phyloP scores from a whole-genome alignment of 2,797 vertebrate genomes.

The Aphelocoma californica region DNA sequence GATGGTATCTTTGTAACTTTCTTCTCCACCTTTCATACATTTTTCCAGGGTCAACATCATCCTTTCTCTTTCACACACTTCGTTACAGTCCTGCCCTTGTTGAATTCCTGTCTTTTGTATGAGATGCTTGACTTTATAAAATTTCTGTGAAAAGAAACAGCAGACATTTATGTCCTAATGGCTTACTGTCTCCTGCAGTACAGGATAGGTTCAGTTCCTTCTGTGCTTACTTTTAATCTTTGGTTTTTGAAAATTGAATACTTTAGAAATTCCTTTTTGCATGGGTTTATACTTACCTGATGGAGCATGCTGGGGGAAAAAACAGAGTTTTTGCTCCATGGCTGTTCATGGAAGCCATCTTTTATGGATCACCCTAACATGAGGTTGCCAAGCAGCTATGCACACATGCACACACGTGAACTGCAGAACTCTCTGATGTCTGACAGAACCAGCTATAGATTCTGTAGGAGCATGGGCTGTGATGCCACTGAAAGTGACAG shows the following conservation, averaged over 20 bases:
- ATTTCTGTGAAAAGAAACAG: background rate
- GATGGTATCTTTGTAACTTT: background rate
- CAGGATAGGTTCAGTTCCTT: background rate
- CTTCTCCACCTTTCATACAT: background rate
- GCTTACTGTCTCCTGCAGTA: background rate
- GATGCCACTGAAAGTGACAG: background rate
- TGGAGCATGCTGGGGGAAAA: background rate
- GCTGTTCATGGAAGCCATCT: background rate
- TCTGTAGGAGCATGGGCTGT: background rate
- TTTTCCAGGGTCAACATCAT: background rate
- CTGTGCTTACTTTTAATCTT: background rate
- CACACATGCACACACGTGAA: background rate
- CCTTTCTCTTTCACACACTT: background rate
- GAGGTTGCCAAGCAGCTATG: background rate
- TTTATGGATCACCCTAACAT: background rate
- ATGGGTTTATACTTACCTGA: background rate
- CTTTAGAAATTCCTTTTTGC: background rate
- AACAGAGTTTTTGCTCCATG: background rate
- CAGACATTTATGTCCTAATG: background rate
- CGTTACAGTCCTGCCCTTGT: background rate
- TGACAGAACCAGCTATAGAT: background rate
- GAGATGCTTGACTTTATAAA: background rate
- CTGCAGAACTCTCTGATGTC: background rate
- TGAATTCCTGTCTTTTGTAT: background rate
- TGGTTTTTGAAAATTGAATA: accelerated